Conservation (phyloP, 2,797 vertebrate genomes). For the Taeniopygia guttata region DNA sequence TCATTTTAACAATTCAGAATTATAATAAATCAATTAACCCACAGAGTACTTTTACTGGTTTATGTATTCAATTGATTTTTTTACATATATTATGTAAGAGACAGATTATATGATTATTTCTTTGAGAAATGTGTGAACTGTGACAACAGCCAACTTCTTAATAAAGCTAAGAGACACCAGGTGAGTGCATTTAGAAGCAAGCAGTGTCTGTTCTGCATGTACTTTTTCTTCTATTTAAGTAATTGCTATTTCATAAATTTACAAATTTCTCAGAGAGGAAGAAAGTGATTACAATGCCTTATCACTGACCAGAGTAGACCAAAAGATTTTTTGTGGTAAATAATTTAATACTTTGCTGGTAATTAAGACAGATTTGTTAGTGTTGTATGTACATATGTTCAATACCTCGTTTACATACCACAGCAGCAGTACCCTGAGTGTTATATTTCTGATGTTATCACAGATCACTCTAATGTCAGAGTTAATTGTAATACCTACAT, state of each 20-base stretch:
- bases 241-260: neutral
- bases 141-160: neutral
- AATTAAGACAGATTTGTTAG: neutral
- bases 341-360: neutral
- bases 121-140: neutral
- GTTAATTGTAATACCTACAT: neutral
- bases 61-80: neutral
- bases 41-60: neutral
- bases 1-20: neutral
- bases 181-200: neutral
- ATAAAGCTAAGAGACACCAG: neutral
- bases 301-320: neutral
- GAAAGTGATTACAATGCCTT: neutral
- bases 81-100: neutral
- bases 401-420: neutral
- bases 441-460: neutral
- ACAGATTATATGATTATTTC: neutral
- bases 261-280: neutral
- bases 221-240: neutral
- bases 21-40: neutral
- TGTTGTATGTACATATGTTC: neutral
- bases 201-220: rapidly evolving
- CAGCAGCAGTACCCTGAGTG: neutral
- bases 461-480: neutral
- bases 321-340: neutral